phyloP scores from a whole-genome alignment of 2,113 vertebrate genomes.

The Haliaeetus leucogaster region DNA sequence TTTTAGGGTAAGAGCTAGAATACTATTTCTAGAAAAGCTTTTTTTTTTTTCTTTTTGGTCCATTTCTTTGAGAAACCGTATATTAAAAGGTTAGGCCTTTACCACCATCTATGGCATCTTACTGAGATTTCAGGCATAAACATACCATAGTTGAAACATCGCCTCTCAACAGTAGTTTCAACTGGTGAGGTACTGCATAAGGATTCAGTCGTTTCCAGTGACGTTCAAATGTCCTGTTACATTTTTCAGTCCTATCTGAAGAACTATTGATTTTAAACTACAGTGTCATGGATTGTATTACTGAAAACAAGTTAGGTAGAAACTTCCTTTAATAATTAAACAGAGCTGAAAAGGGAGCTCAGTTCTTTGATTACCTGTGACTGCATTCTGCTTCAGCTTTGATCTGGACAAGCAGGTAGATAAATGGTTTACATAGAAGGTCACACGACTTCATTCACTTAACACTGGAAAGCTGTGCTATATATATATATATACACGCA shows the following conservation, averaged over 20 bases:
- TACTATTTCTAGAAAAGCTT: background rate
- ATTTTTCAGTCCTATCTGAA: background rate
- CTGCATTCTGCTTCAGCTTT: background rate
- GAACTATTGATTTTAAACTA: conserved; percentile 6
- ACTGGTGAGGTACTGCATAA: background rate
- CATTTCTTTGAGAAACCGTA: background rate
- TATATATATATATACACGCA: background rate
- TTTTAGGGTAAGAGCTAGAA: background rate
- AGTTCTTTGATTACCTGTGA: background rate
- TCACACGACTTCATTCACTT: background rate
- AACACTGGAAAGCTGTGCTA: background rate
- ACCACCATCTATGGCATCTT: background rate
- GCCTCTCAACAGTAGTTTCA: background rate
- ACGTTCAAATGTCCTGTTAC: background rate
- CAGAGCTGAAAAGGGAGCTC: background rate
- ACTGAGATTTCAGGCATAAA: background rate
- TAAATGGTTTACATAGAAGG: background rate
- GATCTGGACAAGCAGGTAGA: background rate
- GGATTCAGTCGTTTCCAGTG: background rate
- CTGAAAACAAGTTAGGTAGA: background rate
- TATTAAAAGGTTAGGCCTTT: background rate
- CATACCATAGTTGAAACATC: background rate
- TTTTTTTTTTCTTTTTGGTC: background rate
- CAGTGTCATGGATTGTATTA: background rate
- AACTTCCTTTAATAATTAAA: conserved; percentile 16